Evolutionary conservation across 2,797 vertebrate genomes (phyloP).

Genomic region (Eleutherodactylus coqui): DNA sequence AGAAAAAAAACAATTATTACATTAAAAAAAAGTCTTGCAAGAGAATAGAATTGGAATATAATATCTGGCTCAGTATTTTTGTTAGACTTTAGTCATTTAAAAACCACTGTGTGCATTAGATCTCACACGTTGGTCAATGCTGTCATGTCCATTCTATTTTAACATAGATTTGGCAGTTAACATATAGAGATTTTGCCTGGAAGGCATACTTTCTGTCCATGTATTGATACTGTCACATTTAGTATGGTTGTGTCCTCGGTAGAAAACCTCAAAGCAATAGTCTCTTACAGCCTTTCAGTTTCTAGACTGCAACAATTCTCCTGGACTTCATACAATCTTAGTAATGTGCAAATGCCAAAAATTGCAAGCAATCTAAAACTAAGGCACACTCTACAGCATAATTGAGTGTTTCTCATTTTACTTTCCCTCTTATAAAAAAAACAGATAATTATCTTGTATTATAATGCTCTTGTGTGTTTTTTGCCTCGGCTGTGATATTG

Average conservation of each 20-base stretch:
- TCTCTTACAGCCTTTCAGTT: background rate
- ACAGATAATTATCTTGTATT: background rate
- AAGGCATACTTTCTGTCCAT: slow-evolving; percentile 33
- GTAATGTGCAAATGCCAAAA: background rate
- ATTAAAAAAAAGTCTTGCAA: background rate
- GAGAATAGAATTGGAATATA: background rate
- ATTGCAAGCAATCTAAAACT: background rate
- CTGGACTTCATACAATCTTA: background rate
- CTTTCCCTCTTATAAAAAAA: background rate
- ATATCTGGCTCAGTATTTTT: background rate
- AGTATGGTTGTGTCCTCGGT: slow-evolving; percentile 22
- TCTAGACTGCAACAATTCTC: background rate
- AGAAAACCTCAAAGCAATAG: background rate
- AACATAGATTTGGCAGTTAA: slow-evolving; percentile 23
- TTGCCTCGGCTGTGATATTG: too few species aligned
- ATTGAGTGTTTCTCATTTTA: background rate
- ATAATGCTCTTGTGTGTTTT: background rate
- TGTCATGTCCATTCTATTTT: slow-evolving; percentile 14
- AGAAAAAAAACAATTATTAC: background rate
- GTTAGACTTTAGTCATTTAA: background rate
- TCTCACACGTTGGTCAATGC: background rate
- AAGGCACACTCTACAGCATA: background rate
- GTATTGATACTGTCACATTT: slow-evolving; percentile 37
- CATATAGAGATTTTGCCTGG: slow-evolving; percentile 36
- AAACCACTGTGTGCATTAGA: background rate